These are phyloP conservation scores for Diorhabda carinulata DNA, from an alignment of 1,140 invertebrate genomes.

Conservation along the genomic window DNA sequence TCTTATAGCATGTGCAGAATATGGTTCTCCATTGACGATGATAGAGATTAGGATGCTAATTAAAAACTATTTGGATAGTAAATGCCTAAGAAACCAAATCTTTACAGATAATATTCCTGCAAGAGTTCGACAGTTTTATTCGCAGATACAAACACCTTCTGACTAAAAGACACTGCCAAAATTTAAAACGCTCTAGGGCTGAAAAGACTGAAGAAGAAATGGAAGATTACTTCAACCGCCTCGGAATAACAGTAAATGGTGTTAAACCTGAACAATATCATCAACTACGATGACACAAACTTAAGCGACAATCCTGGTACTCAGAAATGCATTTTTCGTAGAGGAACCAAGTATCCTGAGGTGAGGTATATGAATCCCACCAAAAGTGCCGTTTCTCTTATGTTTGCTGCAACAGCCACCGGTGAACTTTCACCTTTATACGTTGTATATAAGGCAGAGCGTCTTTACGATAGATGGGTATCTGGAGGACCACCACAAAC, in stretches of 20 bases:
- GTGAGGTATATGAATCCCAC: neutral
- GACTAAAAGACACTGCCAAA: too few relatives aligned
- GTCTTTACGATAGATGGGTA: conserved; percentile 3
- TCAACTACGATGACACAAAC: conserved; percentile 49
- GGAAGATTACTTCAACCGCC: conserved; percentile 4
- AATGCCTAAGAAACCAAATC: too few relatives aligned
- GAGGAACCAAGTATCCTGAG: conserved; percentile 45
- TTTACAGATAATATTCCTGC: too few relatives aligned
- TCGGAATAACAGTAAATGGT: conserved; percentile 24
- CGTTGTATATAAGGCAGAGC: neutral
- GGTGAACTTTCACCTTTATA: neutral
- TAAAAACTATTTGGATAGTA: too few relatives aligned
- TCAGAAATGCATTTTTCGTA: conserved; percentile 40
- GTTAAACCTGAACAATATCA: conserved; percentile 26
- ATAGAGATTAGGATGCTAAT: too few relatives aligned
- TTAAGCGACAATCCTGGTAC: conserved; percentile 45
- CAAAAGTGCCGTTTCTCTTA: too few relatives aligned
- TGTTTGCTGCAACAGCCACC: neutral
- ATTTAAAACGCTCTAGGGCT: too few relatives aligned
- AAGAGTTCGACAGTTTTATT: too few relatives aligned
- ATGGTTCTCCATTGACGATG: neutral
- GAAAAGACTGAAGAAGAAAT: neutral
- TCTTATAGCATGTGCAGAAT: neutral
- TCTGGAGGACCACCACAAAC: neutral
- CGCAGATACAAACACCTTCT: too few relatives aligned